Evolutionary conservation across 2,113 vertebrate genomes (phyloP).

Genomic region (cat (Felis catus)): F.catus_Fca126_mat1.0 CM031424.1:56740501-56741000

Average conservation of each 20-base stretch:
- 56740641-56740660: neutral
- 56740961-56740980: neutral
- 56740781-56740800: conserved; percentile 1
- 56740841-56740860: neutral
- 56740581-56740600: neutral
- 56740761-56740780: neutral
- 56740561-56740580: neutral
- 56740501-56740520: conserved; percentile 11
- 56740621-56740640: neutral
- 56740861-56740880: neutral
- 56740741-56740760: neutral
- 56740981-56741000: neutral
- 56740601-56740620: neutral
- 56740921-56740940: neutral
- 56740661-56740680: neutral
- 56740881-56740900: neutral
- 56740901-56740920: neutral
- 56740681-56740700: conserved; percentile 37
- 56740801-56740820: conserved; percentile 8
- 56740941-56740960: neutral
- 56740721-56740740: neutral
- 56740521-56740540: neutral
- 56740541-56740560: neutral
- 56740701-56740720: neutral
- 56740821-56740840: conserved; percentile 9